These are phyloP conservation scores for Panagrolaimus sp. DNA, from an alignment of 1,140 invertebrate species.

Conservation along the genomic window DNA sequence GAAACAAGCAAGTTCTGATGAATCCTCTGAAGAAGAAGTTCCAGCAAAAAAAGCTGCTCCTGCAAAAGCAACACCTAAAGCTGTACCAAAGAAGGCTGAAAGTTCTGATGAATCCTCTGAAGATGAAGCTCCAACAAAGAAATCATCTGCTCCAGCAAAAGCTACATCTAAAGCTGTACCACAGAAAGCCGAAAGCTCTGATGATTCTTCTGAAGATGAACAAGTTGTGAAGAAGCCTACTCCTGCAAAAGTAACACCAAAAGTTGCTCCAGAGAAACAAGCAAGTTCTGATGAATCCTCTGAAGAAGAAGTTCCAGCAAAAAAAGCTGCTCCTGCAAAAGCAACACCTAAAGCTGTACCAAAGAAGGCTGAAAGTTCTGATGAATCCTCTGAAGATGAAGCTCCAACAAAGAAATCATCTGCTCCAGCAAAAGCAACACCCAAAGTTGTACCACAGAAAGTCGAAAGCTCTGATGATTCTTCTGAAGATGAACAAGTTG, in stretches of 20 bases:
- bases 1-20: no score
- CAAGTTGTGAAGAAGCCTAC: no score
- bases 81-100: no score
- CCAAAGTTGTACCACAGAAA: background rate
- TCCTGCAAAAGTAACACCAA: background rate
- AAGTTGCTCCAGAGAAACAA: background rate
- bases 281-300: background rate
- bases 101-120: no score
- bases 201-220: no score
- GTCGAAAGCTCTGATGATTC: constrained; percentile 14
- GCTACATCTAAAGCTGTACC: no score
- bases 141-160: no score
- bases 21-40: background rate
- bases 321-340: constrained; percentile 12
- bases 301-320: constrained; percentile 2
- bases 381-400: background rate
- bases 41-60: background rate
- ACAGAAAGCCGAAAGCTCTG: no score
- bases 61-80: no score
- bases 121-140: no score
- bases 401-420: background rate
- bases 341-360: background rate
- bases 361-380: background rate
- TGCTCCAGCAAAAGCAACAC: constrained; percentile 16
- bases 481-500: constrained; percentile 9